Evolutionary conservation across 2,113 vertebrate genomes (phyloP).

Genomic region (Thomomys bottae): DNA sequence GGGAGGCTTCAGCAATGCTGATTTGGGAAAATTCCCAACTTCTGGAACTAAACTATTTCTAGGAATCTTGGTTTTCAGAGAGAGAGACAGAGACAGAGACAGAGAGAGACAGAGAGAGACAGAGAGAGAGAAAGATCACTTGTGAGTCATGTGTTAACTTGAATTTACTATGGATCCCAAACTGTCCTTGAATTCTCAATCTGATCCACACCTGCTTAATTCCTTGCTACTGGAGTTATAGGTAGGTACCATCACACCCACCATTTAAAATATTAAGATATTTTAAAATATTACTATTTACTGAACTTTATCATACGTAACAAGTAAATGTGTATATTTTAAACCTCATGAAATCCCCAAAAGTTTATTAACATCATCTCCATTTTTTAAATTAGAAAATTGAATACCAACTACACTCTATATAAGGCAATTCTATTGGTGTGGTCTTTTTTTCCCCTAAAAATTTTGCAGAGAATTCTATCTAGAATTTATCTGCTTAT

Average conservation of each 20-base stretch:
- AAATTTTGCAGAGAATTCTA: neutral
- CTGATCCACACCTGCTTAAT: too few relatives aligned
- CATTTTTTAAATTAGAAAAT: neutral
- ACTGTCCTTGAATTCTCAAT: too few relatives aligned
- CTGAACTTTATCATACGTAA: neutral
- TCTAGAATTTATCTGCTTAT: slow-evolving; percentile 10
- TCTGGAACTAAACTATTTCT: neutral
- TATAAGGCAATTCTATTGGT: neutral
- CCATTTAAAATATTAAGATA: neutral
- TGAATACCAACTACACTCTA: neutral
- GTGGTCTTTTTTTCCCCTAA: neutral
- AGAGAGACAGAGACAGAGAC: too few relatives aligned
- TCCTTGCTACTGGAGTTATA: too few relatives aligned
- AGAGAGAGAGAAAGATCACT: too few relatives aligned
- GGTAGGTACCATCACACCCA: too few relatives aligned
- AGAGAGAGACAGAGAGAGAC: too few relatives aligned
- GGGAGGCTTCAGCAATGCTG: slow-evolving; percentile 37
- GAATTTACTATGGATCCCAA: too few relatives aligned
- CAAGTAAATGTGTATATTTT: neutral
- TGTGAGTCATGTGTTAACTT: too few relatives aligned
- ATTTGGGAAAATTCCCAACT: slow-evolving; percentile 18
- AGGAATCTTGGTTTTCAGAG: neutral
- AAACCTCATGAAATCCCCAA: neutral
- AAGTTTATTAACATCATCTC: neutral
- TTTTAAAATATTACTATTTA: neutral